A percentile compares a stretch with the other conserved stretches of the same genome.
Conservation (phyloP, 2,797 vertebrate genomes). For the Ptychobarbus kaznakovi region DNA sequence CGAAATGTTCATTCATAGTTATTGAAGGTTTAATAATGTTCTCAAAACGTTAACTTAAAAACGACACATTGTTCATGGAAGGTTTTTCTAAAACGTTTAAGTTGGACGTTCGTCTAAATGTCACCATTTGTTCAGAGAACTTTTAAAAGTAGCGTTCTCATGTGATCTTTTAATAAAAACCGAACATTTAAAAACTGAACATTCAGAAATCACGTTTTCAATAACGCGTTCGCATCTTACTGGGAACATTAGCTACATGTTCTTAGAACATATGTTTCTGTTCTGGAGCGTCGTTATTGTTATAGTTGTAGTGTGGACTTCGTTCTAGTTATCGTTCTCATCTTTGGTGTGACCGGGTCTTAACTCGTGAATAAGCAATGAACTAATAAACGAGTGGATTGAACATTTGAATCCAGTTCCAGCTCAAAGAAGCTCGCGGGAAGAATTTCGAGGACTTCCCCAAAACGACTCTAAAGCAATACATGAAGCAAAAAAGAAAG, state of each 20-base stretch:
- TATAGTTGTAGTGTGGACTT: background rate
- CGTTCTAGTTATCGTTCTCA: background rate
- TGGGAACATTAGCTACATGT: background rate
- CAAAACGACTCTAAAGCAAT: slow-evolving; percentile 83
- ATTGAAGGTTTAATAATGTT: no score
- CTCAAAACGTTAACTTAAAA: background rate
- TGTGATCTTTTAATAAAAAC: no score
- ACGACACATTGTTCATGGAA: background rate
- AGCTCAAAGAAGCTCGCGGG: slow-evolving; percentile 20
- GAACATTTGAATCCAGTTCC: slow-evolving; percentile 46
- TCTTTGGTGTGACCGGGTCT: background rate
- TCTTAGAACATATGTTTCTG: background rate
- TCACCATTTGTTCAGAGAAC: no score
- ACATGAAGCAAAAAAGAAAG: slow-evolving; percentile 69
- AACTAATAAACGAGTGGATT: slow-evolving; percentile 15
- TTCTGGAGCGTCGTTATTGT: background rate
- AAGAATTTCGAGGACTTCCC: slow-evolving; percentile 67
- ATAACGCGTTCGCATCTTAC: background rate
- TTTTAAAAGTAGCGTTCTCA: background rate
- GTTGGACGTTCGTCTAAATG: background rate
- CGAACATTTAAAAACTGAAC: background rate
- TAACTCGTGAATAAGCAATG: background rate
- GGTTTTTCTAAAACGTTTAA: background rate
- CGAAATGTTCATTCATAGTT: no score
- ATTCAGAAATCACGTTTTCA: background rate